phyloP scores from a whole-genome alignment of 2,797 vertebrate genomes.

The Steatocranus sp. region DNA sequence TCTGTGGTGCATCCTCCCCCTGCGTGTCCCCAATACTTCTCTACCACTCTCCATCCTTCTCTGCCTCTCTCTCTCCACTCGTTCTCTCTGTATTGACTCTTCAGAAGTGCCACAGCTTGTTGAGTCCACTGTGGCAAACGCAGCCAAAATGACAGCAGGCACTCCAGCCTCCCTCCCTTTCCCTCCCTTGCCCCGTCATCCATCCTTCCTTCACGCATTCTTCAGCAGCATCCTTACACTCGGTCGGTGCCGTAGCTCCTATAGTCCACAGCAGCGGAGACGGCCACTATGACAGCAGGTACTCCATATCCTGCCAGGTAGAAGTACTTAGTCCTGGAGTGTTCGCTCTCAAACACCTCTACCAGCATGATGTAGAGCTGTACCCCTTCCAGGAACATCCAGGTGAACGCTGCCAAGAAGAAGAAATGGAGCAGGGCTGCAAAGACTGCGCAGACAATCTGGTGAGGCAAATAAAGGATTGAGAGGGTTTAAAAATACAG shows the following conservation, averaged over 20 bases:
- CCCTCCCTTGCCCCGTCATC: constrained; percentile 6
- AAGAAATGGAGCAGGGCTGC: constrained; percentile 98
- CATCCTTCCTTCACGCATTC: constrained; percentile 17
- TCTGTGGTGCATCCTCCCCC: constrained; percentile 29
- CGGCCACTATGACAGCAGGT: constrained; percentile 93
- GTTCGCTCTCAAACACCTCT: constrained; percentile 97
- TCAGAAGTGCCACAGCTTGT: constrained; percentile 59
- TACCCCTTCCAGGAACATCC: constrained; percentile 99
- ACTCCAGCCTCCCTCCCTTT: constrained; percentile 17
- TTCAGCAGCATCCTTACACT: constrained; percentile 84
- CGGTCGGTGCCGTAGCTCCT: constrained; percentile 95
- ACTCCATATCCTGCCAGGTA: constrained; percentile 96
- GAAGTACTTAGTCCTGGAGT: constrained; percentile 95
- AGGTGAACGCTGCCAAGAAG: constrained; percentile 98
- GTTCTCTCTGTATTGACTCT: constrained; percentile 54
- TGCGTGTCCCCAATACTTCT: constrained; percentile 10
- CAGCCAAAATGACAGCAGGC: constrained; percentile 67
- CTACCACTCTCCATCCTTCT: constrained; percentile 2
- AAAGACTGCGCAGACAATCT: constrained; percentile 96
- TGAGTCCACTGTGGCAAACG: constrained; percentile 35
- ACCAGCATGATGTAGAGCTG: constrained; percentile 99
- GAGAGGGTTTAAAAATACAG: constrained; percentile 39
- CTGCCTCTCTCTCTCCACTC: constrained; percentile 21
- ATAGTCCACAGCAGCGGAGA: constrained; percentile 95
- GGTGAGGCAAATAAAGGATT: constrained; percentile 30